A percentile compares a stretch with the other conserved stretches of the same genome.
Conservation (phyloP, 2,888 invertebrate genomes). For the Callimorpha dominula region DNA sequence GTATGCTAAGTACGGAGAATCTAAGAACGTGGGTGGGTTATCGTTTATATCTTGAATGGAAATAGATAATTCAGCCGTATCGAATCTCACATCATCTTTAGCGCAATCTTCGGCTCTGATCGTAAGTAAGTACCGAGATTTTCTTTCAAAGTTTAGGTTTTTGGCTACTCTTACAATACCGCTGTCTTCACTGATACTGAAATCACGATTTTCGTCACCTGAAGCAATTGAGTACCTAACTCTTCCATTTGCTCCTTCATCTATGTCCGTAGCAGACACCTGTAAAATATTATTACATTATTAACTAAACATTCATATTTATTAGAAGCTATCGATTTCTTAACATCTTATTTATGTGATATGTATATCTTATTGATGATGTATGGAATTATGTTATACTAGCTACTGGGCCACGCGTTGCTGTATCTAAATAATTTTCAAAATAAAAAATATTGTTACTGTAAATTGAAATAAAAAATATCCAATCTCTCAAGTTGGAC, state of each 20-base stretch:
- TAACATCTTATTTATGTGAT: neutral
- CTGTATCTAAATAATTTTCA: too few relatives aligned
- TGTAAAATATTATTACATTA: slow-evolving; percentile 60
- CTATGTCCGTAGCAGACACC: slow-evolving; percentile 96
- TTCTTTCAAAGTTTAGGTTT: slow-evolving; percentile 97
- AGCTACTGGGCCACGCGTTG: too few relatives aligned
- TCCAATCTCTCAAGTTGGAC: too few relatives aligned
- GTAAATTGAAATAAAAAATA: too few relatives aligned
- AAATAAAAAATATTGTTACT: too few relatives aligned
- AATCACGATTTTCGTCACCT: slow-evolving; percentile 96
- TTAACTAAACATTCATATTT: neutral
- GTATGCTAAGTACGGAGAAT: slow-evolving; percentile 97
- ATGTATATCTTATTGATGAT: too few relatives aligned
- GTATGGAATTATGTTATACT: too few relatives aligned
- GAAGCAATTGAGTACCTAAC: slow-evolving; percentile 95
- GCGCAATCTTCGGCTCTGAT: slow-evolving; percentile 96
- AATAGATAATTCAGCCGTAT: slow-evolving; percentile 93
- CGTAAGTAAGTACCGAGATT: slow-evolving; percentile 93
- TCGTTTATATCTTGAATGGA: slow-evolving; percentile 97
- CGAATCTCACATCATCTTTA: slow-evolving; percentile 90
- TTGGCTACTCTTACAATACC: slow-evolving; percentile 97
- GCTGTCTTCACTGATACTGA: slow-evolving; percentile 96
- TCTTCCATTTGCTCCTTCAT: slow-evolving; percentile 96
- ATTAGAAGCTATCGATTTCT: neutral
- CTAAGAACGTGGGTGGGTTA: slow-evolving; percentile 96